A percentile compares a stretch with the other conserved stretches of the same genome.
These are phyloP conservation scores for Laspeyria flexula DNA, from an alignment of 2,888 invertebrate genomes.

Conservation along the genomic window DNA sequence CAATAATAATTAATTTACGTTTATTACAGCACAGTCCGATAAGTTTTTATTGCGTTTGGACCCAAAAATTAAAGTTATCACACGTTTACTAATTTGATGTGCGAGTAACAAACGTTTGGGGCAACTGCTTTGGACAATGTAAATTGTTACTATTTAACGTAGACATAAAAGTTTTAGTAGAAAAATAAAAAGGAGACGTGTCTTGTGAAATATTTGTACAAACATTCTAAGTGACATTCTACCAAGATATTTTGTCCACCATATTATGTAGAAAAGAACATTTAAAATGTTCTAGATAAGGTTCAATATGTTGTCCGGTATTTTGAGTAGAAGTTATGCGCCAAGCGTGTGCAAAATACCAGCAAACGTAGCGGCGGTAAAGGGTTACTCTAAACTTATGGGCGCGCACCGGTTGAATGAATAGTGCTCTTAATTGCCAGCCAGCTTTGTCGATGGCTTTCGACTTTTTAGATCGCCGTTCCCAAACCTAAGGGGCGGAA, in stretches of 20 bases:
- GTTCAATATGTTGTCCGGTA: constrained; percentile 32
- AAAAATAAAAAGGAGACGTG: constrained; percentile 7
- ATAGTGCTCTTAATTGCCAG: constrained; percentile 52
- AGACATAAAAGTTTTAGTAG: constrained; percentile 9
- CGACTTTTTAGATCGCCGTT: constrained; percentile 46
- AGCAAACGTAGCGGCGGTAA: constrained; percentile 36
- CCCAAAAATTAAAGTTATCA: constrained; percentile 45
- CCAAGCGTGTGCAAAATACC: constrained; percentile 43
- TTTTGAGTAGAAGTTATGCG: constrained; percentile 39
- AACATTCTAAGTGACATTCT: constrained; percentile 7
- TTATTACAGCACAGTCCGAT: constrained; percentile 26
- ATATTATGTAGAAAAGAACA: constrained; percentile 4
- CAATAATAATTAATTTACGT: constrained; percentile 34
- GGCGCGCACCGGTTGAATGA: constrained; percentile 47
- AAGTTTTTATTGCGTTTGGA: constrained; percentile 42
- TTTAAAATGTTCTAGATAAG: constrained; percentile 21
- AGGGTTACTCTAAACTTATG: constrained; percentile 46
- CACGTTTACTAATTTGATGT: constrained; percentile 40
- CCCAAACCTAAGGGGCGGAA: constrained; percentile 38
- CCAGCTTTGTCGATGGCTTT: constrained; percentile 46
- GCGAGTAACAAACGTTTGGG: constrained; percentile 26
- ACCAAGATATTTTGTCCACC: neutral
- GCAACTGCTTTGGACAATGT: constrained; percentile 34
- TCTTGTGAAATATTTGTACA: constrained; percentile 2
- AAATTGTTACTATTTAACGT: constrained; percentile 18